Base-by-base conservation (phyloP, 2,113 vertebrate species). In the Phrynosoma blainvillii region DNA sequence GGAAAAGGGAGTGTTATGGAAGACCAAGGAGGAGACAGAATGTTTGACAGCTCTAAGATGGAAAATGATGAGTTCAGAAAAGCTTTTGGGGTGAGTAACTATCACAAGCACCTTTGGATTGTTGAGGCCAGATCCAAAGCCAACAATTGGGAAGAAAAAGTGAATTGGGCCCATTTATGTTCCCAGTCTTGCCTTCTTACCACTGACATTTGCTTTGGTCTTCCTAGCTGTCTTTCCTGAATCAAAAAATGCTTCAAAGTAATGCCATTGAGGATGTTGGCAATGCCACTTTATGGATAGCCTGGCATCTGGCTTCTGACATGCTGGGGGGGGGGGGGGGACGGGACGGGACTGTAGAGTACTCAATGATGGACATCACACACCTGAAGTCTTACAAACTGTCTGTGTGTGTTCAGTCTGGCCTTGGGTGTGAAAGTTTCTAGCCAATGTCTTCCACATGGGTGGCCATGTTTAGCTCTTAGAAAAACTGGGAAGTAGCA, bases 351-450 rank as follows among this genome's bases (percentile, higher is more conserved):
- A 14, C 66, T 30, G 32, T 62, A 42, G 32, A 70, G 8, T 66
- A 78, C 62, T 65, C 27, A 84, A 40, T 3, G 27, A 70, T 40
- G 25, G 81, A 84, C 80, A 54, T n/a, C 70, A 32, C 42, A 76
- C 81, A 40, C 81, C 73, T 88, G 78, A 88, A 56, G 66, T 88
- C 66, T 77, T 62, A 84, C 81, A 88, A 75, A 84, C 70, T 88
- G 74, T 4, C 81, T 88, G 10, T 81, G 81, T 83, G 80, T 88
- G 81, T 84, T 83, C 73, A 13, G 59, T 54, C 62, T 78, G 79
- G 74, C 87, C 74, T 78, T 73, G 76, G 81, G 36, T 62, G 42
- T 70, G 81, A 77, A 54, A 78, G 74, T 42, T 73, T 32, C 42
- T 84, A 84, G 81, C 36, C 42, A 68, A 78, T 73, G 59, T 74